Evolutionary conservation across 2,113 vertebrate species (phyloP).

Genomic region (Platycercus adscitus): DNA sequence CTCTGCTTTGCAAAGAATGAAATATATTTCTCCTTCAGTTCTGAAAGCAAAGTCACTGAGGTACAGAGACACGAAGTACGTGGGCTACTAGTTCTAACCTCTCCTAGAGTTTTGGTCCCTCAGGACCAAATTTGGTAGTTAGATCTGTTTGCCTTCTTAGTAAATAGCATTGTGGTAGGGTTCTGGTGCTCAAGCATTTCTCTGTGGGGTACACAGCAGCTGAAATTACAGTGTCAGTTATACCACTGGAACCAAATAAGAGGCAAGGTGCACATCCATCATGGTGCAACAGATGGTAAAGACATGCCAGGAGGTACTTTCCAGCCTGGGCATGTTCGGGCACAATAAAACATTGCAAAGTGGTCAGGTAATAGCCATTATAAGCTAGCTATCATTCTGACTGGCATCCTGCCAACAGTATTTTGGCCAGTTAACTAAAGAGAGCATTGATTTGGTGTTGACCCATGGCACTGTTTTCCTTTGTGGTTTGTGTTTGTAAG

Average conservation of each 20-base stretch:
- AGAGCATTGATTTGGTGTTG: slow-evolving; percentile 24
- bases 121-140: neutral
- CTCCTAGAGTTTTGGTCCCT: neutral
- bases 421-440: neutral
- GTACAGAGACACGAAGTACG: neutral
- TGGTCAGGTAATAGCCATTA: neutral
- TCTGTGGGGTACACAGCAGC: neutral
- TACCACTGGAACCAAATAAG: neutral
- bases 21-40: neutral
- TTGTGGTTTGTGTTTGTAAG: neutral
- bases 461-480: neutral
- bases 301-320: neutral
- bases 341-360: neutral
- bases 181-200: neutral
- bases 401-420: neutral
- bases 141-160: neutral
- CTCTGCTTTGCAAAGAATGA: neutral
- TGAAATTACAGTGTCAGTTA: neutral
- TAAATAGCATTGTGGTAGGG: neutral
- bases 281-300: neutral
- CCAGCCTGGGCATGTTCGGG: slow-evolving; percentile 36
- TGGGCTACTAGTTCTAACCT: neutral
- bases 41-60: neutral
- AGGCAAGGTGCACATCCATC: slow-evolving; percentile 1
- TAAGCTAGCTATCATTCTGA: neutral